phyloP scores from a whole-genome alignment of 2,888 invertebrate genomes.

The Ferrisia virgata region DNA sequence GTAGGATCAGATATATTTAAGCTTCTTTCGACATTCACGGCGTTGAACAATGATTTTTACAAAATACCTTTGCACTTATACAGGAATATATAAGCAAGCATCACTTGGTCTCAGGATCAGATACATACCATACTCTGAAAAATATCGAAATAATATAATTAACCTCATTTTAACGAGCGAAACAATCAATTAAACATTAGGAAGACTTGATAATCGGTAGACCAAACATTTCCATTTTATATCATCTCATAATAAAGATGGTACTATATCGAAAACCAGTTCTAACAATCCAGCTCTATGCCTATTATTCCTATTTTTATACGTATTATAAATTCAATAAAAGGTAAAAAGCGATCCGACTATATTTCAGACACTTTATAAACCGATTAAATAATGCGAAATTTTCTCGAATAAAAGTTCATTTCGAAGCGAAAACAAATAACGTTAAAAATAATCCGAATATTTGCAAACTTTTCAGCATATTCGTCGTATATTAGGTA shows the following conservation, averaged over 20 bases:
- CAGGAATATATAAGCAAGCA: too few species aligned
- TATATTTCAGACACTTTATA: not conserved
- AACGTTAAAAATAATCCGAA: not conserved
- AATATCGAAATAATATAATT: not conserved
- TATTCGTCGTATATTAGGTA: not conserved
- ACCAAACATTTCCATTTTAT: not conserved
- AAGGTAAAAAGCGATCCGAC: not conserved
- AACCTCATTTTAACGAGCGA: not conserved
- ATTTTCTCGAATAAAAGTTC: not conserved
- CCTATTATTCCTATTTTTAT: not conserved
- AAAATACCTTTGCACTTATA: too few species aligned
- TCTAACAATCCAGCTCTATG: not conserved
- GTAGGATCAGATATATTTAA: too few species aligned
- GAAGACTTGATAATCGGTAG: not conserved
- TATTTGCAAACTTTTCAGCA: not conserved
- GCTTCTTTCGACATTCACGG: too few species aligned
- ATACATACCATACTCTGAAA: not conserved
- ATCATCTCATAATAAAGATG: not conserved
- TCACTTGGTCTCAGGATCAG: too few species aligned
- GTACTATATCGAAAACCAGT: not conserved
- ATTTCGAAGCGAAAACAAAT: not conserved
- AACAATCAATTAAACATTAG: slow-evolving; percentile 9
- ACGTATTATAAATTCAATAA: not conserved
- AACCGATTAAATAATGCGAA: not conserved
- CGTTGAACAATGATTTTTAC: too few species aligned